Conservation (phyloP, 2,797 vertebrate genomes). For the Acanthiza pusilla region DNA sequence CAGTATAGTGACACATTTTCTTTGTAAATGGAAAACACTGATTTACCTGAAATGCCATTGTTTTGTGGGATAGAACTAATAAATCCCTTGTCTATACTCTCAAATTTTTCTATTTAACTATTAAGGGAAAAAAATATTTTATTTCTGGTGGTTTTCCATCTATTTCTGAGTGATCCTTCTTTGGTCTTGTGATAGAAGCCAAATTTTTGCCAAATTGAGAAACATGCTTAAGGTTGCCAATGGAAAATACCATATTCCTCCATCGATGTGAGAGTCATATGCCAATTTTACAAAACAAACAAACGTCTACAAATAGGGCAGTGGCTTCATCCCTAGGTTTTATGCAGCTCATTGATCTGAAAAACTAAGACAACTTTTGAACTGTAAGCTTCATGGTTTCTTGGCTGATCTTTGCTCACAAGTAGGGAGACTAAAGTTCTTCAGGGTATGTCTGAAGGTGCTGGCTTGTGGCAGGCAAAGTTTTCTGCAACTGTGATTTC, state of each 20-base stretch:
- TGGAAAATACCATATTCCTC: neutral
- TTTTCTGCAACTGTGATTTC: neutral
- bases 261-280: neutral
- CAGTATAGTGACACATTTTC: neutral
- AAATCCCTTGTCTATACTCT: neutral
- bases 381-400: neutral
- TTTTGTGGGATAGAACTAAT: neutral
- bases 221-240: accelerated
- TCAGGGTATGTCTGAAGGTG: neutral
- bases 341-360: neutral
- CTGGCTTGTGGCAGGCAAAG: neutral
- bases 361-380: constrained; percentile 27
- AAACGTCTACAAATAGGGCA: neutral
- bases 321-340: neutral
- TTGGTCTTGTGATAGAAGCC: neutral
- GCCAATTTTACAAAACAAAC: neutral
- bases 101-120: neutral
- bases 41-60: neutral
- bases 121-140: neutral
- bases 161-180: neutral
- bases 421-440: neutral
- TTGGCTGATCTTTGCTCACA: constrained; percentile 1
- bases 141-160: neutral
- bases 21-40: neutral
- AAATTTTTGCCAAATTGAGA: neutral